Evolutionary conservation across 1,140 invertebrate species (phyloP), one percentile per base, ranked within the genome.

Genomic region (Muscidifurax raptorellus): DNA sequence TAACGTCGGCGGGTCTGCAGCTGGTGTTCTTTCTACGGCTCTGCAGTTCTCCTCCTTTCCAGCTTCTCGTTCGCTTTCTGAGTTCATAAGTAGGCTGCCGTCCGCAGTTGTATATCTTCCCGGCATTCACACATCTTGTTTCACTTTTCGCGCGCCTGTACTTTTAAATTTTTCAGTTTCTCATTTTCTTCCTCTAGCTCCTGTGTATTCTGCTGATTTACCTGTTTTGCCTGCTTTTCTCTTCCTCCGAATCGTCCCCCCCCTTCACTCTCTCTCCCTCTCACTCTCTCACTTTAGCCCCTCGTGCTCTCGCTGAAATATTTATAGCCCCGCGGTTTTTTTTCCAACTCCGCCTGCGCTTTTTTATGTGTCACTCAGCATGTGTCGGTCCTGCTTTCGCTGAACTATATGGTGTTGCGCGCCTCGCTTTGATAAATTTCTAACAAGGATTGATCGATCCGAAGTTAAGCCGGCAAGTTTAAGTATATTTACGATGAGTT

Each of bases 131-230:
- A 79, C 76, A 78, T 72, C 28, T 77, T 71, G 76, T 83, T 83
- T 83, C 76, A 83, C 64, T 83, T 83, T 71, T 83, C 82, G 52
- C 66, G 22, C 75, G 18, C 40, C 44, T 28, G 10, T 79, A 79
- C 75, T 47, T 79, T 78, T 78, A 79, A 69, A 83, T 59, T 78
- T 83, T 83, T 78, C 76, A 83, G 40, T 72, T 83, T 83, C 36
- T 79, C 47, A 83, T 79, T 78, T 79, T 66, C 69, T 36, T 80
- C 36, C 47, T n/a, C n/a, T 4, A 18, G 12, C 52, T 3, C 52
- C 40, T 74, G 22, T 40, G 22, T 59, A 59, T 69, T 83, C 69
- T 47, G 32, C 71, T 77, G 74, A 77, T 83, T 83, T 77, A 83
- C 30, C 15, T 44, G n/a, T 76, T 47, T 77, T 82, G 22, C 27